Evolutionary conservation across 2,888 invertebrate species (phyloP), one percentile per base, ranked within the genome.

Genomic region (Dendrolimus pini): DNA sequence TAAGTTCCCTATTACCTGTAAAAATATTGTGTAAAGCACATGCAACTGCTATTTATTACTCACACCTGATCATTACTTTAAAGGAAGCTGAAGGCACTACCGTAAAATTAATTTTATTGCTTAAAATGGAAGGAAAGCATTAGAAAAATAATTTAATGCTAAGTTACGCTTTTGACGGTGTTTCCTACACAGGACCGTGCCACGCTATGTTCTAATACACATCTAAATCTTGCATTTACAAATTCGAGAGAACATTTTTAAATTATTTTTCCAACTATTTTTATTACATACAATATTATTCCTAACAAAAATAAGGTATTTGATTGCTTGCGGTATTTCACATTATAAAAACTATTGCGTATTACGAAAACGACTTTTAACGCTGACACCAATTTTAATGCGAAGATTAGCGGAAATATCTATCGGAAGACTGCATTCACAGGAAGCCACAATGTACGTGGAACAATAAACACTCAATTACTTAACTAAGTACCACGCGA

Each of bases 41-140:
- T 77, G 88, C 84, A 78, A 80, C 81, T 80, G 85, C 80, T 78
- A 77, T 80, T 82, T 76, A 80, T 82, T 83, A 79, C 78, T 66
- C 71, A 67, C 69, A 74, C 76, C 77, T 81, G 81, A 77, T 77
- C 67, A 78, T 78, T 76, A 77, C 65, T 74, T 69, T 80, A 78
- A 80, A 82, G 79, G 75, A 90, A 89, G 89, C 89, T 85, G 85
- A 90, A 90, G 89, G 89, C 89, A 90, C 89, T 89, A 90, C 89
- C 75, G 80, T 84, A 76, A 87, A 89, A 85, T 75, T 71, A 86
- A 85, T 70, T 70, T 84, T 85, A 87, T 89, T 88, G 86, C 86
- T 88, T 82, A 70, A 62, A 75, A 72, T 85, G 85, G 86, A 86
- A 87, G 83, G 77, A 78, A 83, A 87, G 88, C 85, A 70, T 84